A percentile compares a stretch with the other conserved stretches of the same genome.
Conservation (phyloP, 2,888 invertebrate genomes). For the Mongoloraphidia duomilia region DNA sequence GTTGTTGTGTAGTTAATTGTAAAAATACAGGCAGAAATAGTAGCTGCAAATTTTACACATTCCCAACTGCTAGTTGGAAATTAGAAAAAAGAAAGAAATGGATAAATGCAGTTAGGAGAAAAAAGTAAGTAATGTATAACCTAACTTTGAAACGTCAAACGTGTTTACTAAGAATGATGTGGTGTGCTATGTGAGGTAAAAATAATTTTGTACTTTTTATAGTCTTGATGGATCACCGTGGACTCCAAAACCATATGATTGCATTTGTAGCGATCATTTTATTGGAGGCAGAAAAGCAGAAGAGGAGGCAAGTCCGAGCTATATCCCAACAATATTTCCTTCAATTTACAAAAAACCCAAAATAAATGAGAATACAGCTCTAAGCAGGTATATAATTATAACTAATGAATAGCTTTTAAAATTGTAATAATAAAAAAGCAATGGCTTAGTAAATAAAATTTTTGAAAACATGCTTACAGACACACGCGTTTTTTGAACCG, state of each 20-base stretch:
- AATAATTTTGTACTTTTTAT: neutral
- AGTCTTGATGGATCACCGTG: constrained; percentile 6
- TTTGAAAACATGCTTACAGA: constrained; percentile 11
- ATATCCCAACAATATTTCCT: constrained; percentile 11
- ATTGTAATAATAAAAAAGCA: neutral
- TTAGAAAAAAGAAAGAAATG: neutral
- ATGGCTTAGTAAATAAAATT: constrained; percentile 9
- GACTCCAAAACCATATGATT: constrained; percentile 7
- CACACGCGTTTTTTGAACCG: constrained; percentile 7
- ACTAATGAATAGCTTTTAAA: neutral
- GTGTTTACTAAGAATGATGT: neutral
- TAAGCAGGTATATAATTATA: constrained; percentile 4
- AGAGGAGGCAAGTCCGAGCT: constrained; percentile 9
- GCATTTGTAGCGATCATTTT: constrained; percentile 12
- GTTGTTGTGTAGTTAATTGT: constrained; percentile 1
- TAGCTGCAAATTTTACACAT: neutral
- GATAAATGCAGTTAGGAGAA: neutral
- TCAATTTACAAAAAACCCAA: constrained; percentile 4
- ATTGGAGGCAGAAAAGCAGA: constrained; percentile 11
- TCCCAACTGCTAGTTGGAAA: neutral
- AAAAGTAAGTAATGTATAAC: constrained; percentile 1
- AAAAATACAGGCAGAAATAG: neutral
- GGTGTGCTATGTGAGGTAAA: neutral
- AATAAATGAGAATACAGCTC: constrained; percentile 4
- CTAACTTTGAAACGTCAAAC: neutral